A percentile compares a stretch with the other conserved stretches of the same genome.
phyloP scores from a whole-genome alignment of 37 sponge, comb jelly and placozoan genomes.

The Ephydatia muelleri region DNA sequence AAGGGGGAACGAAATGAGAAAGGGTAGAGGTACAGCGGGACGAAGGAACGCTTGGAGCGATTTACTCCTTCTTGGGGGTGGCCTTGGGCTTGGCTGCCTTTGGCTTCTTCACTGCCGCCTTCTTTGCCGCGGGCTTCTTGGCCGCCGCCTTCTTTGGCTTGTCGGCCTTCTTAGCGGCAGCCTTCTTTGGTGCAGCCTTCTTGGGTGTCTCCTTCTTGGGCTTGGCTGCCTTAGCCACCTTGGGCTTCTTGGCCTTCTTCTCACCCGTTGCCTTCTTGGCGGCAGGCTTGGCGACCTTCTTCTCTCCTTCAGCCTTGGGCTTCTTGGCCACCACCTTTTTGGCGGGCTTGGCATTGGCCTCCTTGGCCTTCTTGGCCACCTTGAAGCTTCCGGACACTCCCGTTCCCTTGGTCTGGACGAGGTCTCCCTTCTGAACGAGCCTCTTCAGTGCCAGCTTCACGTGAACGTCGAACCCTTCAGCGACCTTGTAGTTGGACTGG shows the following conservation, averaged over 20 bases:
- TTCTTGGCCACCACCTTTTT: conserved; percentile 31
- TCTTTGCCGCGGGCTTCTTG: conserved; percentile 19
- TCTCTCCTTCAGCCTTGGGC: conserved; percentile 35
- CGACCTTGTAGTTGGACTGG: conserved; percentile 78
- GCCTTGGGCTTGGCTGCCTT: conserved; percentile 45
- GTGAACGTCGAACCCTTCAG: conserved; percentile 55
- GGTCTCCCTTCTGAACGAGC: conserved; percentile 42
- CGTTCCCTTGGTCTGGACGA: conserved; percentile 81
- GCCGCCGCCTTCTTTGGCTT: background rate
- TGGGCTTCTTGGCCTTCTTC: conserved; percentile 8
- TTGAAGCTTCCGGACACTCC: conserved; percentile 92
- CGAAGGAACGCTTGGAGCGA: background rate
- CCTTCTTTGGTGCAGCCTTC: conserved; percentile 35
- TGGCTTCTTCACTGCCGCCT: conserved; percentile 38
- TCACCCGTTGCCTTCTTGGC: conserved; percentile 24
- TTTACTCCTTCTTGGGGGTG: conserved; percentile 13
- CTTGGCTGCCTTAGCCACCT: conserved; percentile 6
- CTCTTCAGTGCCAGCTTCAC: conserved; percentile 77
- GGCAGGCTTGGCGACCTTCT: conserved; percentile 29
- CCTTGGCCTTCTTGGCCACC: conserved; percentile 41
- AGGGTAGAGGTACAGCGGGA: background rate
- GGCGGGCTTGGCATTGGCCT: conserved; percentile 21
- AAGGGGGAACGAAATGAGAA: conserved; percentile 30
- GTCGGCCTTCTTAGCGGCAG: conserved; percentile 19
- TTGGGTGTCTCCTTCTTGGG: conserved; percentile 19